phyloP scores from a whole-genome alignment of 2,113 vertebrate genomes.

The Microcebus murinus region DNA sequence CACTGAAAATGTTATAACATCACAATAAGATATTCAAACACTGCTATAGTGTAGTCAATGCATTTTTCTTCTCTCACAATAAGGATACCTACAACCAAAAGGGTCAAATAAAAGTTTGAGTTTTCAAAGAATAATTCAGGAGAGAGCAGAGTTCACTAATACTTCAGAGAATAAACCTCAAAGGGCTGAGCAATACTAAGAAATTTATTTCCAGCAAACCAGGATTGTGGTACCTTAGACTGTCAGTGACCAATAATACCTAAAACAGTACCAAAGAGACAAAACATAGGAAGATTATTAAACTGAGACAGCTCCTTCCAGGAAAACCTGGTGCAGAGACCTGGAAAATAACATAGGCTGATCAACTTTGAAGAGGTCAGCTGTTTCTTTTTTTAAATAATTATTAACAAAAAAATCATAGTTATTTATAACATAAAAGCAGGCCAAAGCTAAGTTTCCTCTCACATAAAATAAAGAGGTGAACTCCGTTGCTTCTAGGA shows the following conservation, averaged over 20 bases:
- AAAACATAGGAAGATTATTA: not conserved
- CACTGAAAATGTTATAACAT: not conserved
- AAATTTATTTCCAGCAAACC: not conserved
- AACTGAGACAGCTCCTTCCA: not conserved
- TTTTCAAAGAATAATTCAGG: not conserved
- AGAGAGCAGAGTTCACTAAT: not conserved
- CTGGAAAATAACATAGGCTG: not conserved
- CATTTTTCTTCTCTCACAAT: not conserved
- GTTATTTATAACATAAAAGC: not conserved
- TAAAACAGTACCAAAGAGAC: not conserved
- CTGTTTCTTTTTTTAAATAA: constrained; percentile 12
- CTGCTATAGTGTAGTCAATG: rapidly evolving
- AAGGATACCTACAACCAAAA: not conserved
- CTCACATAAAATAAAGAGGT: not conserved
- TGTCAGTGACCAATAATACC: not conserved
- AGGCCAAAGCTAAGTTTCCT: not conserved
- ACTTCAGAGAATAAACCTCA: not conserved
- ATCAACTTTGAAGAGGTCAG: not conserved
- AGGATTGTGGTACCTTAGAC: not conserved
- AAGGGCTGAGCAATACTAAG: not conserved
- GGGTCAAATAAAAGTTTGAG: not conserved
- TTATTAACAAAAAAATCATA: not conserved
- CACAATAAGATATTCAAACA: rapidly evolving
- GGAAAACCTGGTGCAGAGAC: not conserved
- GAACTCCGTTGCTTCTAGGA: not conserved